Base-by-base conservation (phyloP, 2,888 invertebrate genomes). In the Leptinotarsa juncta region DNA sequence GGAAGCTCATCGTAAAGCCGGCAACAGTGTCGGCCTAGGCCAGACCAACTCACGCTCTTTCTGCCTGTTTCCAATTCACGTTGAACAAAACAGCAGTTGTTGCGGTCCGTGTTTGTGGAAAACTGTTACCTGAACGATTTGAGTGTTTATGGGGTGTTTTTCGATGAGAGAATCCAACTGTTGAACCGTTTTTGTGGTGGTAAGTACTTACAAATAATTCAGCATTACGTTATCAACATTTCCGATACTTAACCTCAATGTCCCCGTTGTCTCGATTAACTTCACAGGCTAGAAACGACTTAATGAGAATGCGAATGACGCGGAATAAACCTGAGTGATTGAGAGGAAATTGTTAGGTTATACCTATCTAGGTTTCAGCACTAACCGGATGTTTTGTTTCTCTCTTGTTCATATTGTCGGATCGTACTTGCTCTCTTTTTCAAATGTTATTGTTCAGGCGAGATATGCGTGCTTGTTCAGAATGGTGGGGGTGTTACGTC, bases 1-100 rank as follows among this genome's bases (percentile, higher is more conserved):
- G 26, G 65, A 62, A 76, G 68, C 67, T 57, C 48, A 53, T 23
- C 16, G 55, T n/a, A 65, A 55, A 75, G 18, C 60, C 73, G 78
- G 75, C 78, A 78, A 77, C 75, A 66, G 15, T 70, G 78, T 20
- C 62, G 71, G 67, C 55, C 73, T 75, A 62, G 67, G 73, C 50
- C 72, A 53, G 75, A 73, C 75, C 75, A 75, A 74, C 53, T 67
- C 67, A 65, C 68, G 72, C 62, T 70, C 73, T 65, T 42, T 42
- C 26, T 71, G 74, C 65, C 65, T 74, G 76, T 78, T 74, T 74
- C 71, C 71, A 53, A 68, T 73, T 69, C 53, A 51, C 73, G 71
- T 73, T 75, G 69, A 50, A 76, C 72, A 65, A 69, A 69, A 68
- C 65, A 48, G 66, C 76, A 77, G 76, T 75, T 73, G 76, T 75